These are phyloP conservation scores for Coleophora deauratella DNA, from an alignment of 2,888 invertebrate genomes.

Conservation along the genomic window DNA sequence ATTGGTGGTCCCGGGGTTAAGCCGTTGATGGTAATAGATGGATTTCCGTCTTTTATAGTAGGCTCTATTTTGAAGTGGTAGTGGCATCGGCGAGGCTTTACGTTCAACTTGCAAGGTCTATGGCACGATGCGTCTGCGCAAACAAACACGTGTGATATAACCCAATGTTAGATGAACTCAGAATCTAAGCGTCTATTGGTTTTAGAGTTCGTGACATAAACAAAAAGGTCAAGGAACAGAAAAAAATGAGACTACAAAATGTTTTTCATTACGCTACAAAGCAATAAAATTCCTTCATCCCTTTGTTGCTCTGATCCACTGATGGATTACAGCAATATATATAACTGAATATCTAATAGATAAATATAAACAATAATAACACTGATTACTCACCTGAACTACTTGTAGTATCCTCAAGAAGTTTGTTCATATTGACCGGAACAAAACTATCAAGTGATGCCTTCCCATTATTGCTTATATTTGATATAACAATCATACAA, in stretches of 20 bases:
- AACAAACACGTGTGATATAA: constrained; percentile 11
- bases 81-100: constrained; percentile 56
- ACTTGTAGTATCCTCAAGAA: constrained; percentile 50
- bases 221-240: too few species aligned
- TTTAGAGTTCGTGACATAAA: too few species aligned
- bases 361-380: too few species aligned
- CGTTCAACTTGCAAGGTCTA: constrained; percentile 67
- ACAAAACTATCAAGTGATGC: constrained; percentile 57
- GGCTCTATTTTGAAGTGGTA: constrained; percentile 56
- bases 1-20: constrained; percentile 69
- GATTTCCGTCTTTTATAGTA: constrained; percentile 34
- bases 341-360: too few species aligned
- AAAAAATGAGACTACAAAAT: too few species aligned
- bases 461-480: constrained; percentile 55
- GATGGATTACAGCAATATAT: too few species aligned
- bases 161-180: too few species aligned
- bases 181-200: too few species aligned
- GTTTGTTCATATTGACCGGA: constrained; percentile 37
- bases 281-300: too few species aligned
- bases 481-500: constrained; percentile 47
- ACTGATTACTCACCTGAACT: constrained; percentile 44
- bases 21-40: constrained; percentile 48
- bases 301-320: too few species aligned
- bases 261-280: too few species aligned
- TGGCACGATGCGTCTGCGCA: constrained; percentile 54